Percentiles rank a stretch among this genome's conserved stretches.
Evolutionary conservation across 2,113 vertebrate species (phyloP).

Genomic region (Myiozetetes cayanensis): DNA sequence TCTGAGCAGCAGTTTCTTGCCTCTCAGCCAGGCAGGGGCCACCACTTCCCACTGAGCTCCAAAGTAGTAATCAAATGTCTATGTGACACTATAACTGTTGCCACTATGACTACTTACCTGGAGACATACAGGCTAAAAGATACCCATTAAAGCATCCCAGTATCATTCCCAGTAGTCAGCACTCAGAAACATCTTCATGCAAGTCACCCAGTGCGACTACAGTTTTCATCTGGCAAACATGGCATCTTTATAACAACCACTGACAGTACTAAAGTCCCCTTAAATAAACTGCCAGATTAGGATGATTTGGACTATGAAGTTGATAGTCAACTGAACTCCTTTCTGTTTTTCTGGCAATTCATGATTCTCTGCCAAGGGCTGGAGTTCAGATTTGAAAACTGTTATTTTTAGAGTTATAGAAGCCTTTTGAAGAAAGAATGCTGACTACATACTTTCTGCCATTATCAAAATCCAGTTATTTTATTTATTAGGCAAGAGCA

Average conservation of each 20-base stretch:
- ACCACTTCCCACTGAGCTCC: not conserved
- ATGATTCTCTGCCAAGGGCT: not conserved
- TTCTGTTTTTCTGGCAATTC: not conserved
- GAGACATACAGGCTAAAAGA: not conserved
- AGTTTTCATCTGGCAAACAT: not conserved
- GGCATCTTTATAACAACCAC: not conserved
- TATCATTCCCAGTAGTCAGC: not conserved
- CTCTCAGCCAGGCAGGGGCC: not conserved
- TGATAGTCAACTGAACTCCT: not conserved
- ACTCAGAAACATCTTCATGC: not conserved
- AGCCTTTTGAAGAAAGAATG: not conserved
- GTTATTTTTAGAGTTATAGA: not conserved
- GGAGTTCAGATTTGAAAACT: not conserved
- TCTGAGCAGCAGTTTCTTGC: not conserved
- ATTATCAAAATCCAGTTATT: not conserved
- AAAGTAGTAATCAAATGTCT: not conserved
- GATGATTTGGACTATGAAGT: not conserved
- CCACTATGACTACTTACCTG: not conserved
- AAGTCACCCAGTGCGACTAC: not conserved
- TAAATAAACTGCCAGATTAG: not conserved
- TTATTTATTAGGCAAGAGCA: not conserved
- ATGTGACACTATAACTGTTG: not conserved
- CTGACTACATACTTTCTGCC: not conserved
- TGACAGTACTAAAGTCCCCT: not conserved
- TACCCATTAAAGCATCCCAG: fast-evolving